Percentiles rank a stretch among this genome's conserved stretches.
Conservation (phyloP, 2,888 invertebrate genomes). For the Ophraella communa region DNA sequence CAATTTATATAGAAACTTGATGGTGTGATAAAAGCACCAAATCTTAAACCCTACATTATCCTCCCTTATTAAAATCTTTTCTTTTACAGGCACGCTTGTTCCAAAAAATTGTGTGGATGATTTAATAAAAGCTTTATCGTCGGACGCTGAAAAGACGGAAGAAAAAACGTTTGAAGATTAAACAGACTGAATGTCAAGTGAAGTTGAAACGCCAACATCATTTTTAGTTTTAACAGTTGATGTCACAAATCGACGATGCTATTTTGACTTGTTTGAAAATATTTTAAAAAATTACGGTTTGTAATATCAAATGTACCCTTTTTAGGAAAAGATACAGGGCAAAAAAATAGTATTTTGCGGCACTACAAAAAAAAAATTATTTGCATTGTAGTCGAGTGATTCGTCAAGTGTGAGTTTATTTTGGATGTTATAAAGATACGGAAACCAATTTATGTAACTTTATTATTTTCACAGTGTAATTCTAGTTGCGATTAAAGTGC, state of each 20-base stretch:
- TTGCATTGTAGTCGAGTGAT: conserved; percentile 35
- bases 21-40: too few relatives aligned
- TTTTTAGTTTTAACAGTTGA: conserved; percentile 12
- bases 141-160: conserved; percentile 82
- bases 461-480: too few relatives aligned
- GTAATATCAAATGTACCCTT: conserved; percentile 11
- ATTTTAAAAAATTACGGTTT: conserved; percentile 16
- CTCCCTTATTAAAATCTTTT: conserved; percentile 15
- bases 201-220: not conserved
- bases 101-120: conserved; percentile 87
- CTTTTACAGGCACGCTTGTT: conserved; percentile 77
- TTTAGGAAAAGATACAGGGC: conserved; percentile 49
- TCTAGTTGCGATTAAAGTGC: too few relatives aligned
- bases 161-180: conserved; percentile 66
- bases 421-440: not conserved
- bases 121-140: conserved; percentile 76
- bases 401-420: conserved; percentile 31
- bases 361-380: conserved; percentile 37
- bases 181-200: conserved; percentile 39
- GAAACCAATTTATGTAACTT: not conserved
- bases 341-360: conserved; percentile 49
- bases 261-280: conserved; percentile 8
- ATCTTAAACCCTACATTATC: too few relatives aligned
- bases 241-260: conserved; percentile 19
- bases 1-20: too few relatives aligned